These are phyloP conservation scores for Caenorhabditis inopinata DNA, from an alignment of 1,140 invertebrate genomes.

Conservation along the genomic window DNA sequence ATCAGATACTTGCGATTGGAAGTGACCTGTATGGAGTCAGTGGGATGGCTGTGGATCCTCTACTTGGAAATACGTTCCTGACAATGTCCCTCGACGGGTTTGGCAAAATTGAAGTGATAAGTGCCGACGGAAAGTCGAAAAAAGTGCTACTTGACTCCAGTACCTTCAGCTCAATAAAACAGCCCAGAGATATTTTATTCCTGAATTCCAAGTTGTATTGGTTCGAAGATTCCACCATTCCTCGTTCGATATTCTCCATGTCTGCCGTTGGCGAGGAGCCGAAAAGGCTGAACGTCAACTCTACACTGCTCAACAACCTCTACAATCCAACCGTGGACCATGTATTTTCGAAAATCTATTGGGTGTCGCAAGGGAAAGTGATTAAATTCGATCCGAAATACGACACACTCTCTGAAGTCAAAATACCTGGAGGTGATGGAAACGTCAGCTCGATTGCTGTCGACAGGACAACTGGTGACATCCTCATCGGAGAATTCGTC, in stretches of 20 bases:
- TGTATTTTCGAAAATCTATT: background rate
- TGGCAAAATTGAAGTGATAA: background rate
- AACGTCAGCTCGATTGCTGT: constrained; percentile 10
- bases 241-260: background rate
- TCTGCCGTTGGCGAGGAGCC: background rate
- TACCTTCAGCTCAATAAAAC: background rate
- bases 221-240: background rate
- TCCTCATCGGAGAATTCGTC: constrained; percentile 12
- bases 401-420: background rate
- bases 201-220: constrained; percentile 18
- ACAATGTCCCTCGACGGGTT: background rate
- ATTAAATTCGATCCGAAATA: background rate
- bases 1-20: background rate
- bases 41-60: constrained; percentile 36
- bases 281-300: background rate
- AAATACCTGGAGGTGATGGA: background rate
- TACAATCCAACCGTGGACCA: background rate
- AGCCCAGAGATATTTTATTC: background rate
- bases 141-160: background rate
- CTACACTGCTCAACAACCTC: background rate
- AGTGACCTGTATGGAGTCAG: constrained; percentile 11
- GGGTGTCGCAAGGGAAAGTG: constrained; percentile 18
- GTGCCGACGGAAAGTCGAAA: background rate
- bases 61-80: constrained; percentile 69
- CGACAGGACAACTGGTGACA: background rate